phyloP scores from a whole-genome alignment of 2,888 invertebrate genomes.

The Pristionchus maxplancki region DNA sequence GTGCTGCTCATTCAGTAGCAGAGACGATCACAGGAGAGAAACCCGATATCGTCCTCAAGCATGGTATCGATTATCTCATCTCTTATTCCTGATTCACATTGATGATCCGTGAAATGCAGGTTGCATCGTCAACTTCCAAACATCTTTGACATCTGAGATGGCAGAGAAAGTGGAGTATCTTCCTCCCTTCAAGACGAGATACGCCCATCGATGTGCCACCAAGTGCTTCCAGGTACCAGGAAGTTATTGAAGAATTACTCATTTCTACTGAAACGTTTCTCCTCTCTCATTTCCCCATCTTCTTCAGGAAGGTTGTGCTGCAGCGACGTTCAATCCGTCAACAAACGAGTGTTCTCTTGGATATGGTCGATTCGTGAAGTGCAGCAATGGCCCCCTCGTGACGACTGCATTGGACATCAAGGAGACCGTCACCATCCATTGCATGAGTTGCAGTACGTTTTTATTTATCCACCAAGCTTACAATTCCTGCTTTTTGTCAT shows the following conservation, averaged over 20 bases:
- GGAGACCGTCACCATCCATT: constrained; percentile 68
- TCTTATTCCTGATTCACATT: not conserved
- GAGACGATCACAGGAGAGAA: constrained; percentile 22
- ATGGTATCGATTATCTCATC: not conserved
- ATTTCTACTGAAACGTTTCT: not conserved
- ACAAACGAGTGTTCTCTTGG: constrained; percentile 65
- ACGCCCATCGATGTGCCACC: constrained; percentile 50
- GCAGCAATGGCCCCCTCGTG: constrained; percentile 47
- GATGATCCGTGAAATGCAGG: too few species aligned
- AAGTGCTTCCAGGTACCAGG: constrained; percentile 49
- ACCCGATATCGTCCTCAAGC: not conserved
- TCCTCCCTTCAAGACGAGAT: constrained; percentile 47
- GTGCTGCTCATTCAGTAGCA: not conserved
- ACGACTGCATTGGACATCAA: constrained; percentile 16
- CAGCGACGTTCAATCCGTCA: constrained; percentile 64
- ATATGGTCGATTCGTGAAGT: constrained; percentile 61
- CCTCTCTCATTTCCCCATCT: not conserved
- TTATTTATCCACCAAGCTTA: too few species aligned
- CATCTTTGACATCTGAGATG: not conserved
- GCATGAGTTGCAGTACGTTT: constrained; percentile 68
- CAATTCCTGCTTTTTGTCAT: not conserved
- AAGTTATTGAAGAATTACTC: not conserved
- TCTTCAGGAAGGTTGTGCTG: constrained; percentile 70
- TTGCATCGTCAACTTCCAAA: constrained; percentile 52
- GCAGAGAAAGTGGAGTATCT: not conserved